phyloP scores from a whole-genome alignment of 1,140 invertebrate species.

The Formica selysi region DNA sequence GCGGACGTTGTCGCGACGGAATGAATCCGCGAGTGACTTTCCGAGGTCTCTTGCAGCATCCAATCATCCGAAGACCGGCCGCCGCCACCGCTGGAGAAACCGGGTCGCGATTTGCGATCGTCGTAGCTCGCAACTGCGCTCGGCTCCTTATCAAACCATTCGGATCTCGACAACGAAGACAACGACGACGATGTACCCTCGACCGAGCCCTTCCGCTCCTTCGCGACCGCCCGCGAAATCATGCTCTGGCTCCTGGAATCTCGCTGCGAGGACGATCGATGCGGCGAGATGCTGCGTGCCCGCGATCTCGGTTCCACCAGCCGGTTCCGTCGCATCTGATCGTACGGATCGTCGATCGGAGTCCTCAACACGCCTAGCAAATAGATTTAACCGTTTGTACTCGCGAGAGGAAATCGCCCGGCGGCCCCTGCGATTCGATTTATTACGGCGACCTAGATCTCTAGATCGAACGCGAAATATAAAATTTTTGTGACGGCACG shows the following conservation, averaged over 20 bases:
- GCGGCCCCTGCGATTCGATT: not conserved
- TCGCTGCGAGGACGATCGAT: slow-evolving; percentile 84
- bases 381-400: slow-evolving; percentile 29
- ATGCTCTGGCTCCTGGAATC: slow-evolving; percentile 87
- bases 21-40: slow-evolving; percentile 26
- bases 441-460: slow-evolving; percentile 20
- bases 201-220: slow-evolving; percentile 72
- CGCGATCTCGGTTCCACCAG: slow-evolving; percentile 89
- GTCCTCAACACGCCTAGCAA: slow-evolving; percentile 81
- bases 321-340: slow-evolving; percentile 92
- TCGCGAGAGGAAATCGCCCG: slow-evolving; percentile 1
- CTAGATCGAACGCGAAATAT: slow-evolving; percentile 9
- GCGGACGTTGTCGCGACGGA: slow-evolving; percentile 7
- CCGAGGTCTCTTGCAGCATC: slow-evolving; percentile 47
- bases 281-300: slow-evolving; percentile 88
- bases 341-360: slow-evolving; percentile 90
- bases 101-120: slow-evolving; percentile 68
- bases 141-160: slow-evolving; percentile 82
- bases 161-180: slow-evolving; percentile 65
- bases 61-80: slow-evolving; percentile 67
- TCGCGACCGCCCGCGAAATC: slow-evolving; percentile 81
- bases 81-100: slow-evolving; percentile 30
- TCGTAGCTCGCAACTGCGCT: slow-evolving; percentile 63
- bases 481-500: not conserved
- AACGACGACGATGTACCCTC: slow-evolving; percentile 44